Evolutionary conservation across 2,113 vertebrate species (phyloP), one percentile per base, ranked within the genome.

Genomic region (Ammodytes dubius): DNA sequence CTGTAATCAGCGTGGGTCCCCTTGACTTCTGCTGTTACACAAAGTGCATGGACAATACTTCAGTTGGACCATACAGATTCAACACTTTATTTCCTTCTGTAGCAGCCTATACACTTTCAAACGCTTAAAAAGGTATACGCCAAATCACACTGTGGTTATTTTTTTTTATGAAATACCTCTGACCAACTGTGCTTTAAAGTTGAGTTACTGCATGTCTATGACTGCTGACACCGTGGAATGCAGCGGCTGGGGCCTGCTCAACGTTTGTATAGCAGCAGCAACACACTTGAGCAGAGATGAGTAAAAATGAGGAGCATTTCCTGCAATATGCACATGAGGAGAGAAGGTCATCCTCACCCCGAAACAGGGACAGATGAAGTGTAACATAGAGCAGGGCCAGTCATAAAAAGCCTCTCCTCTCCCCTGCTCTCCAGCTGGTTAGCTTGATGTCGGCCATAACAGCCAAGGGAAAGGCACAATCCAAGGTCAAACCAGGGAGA

Each of bases 231-330:
- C 73, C 75, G 4, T 86, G 86, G 88, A 94, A 94, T 90, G 88
- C 82, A 27, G 73, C 72, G 67, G 79, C 80, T 0, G 17, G 60
- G 43, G 86, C 71, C 93, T 89, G 91, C 68, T 82, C 68, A 90
- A 90, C 92, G 93, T 94, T 93, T 94, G 91, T 27, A 27, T 27
- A 27, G 27, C 27, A 27, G 27, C 84, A 72, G 87, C 71, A 68
- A 71, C 67, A 79, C 80, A 88, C 86, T 88, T 80, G 61, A 84
- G 61, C 70, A 76, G 79, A 87, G 71, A 82, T 56, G 69, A 87
- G 90, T 70, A 84, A 89, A 27, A 93, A 93, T 93, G 74, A 90
- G 72, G 84, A 91, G 89, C 77, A 88, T 92, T 92, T 94, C 88
- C 91, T 87, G 91, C 82, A 79, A 93, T 89, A 80, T 74, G 70